These are phyloP conservation scores for Aramus guarauna DNA, from an alignment of 2,113 vertebrate genomes.

Conservation along the genomic window DNA sequence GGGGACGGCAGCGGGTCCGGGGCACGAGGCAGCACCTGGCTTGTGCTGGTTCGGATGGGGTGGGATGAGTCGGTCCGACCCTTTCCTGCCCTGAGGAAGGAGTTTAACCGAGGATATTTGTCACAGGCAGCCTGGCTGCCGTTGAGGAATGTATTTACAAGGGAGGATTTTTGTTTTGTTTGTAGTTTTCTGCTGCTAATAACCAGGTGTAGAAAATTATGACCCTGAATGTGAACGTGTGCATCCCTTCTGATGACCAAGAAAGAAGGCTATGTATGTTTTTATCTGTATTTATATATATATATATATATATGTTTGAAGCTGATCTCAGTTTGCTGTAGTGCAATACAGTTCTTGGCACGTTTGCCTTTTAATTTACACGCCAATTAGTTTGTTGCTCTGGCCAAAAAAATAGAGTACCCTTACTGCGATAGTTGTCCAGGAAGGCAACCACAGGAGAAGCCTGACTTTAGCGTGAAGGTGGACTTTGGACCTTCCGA, in stretches of 20 bases:
- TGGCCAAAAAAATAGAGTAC: neutral
- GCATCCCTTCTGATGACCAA: neutral
- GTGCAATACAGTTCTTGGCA: neutral
- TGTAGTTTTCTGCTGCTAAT: neutral
- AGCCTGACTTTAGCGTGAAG: neutral
- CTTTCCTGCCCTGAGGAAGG: neutral
- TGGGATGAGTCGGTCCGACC: neutral
- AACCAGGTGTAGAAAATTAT: neutral
- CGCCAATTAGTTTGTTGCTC: neutral
- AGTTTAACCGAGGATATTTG: neutral
- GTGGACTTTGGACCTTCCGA: neutral
- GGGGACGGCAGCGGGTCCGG: fast-evolving
- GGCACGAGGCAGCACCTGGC: fast-evolving
- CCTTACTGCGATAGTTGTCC: fast-evolving
- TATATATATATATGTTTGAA: neutral
- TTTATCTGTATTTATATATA: neutral
- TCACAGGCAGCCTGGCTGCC: neutral
- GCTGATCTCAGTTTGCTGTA: neutral
- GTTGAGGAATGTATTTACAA: neutral
- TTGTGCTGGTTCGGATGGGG: neutral
- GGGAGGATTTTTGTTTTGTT: neutral
- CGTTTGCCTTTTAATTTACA: fast-evolving
- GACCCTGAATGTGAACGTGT: neutral
- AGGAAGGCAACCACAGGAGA: neutral
- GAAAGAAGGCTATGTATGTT: neutral